phyloP scores from a whole-genome alignment of 2,888 invertebrate genomes.

The Dioctria linearis region DNA sequence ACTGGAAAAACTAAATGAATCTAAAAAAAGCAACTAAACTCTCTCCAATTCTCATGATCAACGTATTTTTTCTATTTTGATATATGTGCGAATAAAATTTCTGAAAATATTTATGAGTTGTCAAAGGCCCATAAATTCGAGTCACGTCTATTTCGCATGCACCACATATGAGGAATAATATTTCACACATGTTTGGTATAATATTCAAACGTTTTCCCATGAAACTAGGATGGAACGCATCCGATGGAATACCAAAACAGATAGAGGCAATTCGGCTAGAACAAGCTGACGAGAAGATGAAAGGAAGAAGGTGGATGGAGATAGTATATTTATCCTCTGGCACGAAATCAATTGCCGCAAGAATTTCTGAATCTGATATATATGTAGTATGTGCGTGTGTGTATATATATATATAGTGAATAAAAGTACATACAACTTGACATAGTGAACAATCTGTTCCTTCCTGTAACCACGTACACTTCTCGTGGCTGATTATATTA shows the following conservation, averaged over 20 bases:
- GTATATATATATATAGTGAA: not conserved
- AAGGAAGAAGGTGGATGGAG: not conserved
- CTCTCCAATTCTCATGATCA: too few relatives aligned
- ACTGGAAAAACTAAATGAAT: too few relatives aligned
- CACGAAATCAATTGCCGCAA: slow-evolving; percentile 13
- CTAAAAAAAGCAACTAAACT: too few relatives aligned
- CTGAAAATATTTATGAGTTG: slow-evolving; percentile 10
- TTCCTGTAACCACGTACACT: not conserved
- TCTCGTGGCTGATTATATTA: slow-evolving; percentile 1
- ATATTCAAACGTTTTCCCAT: slow-evolving; percentile 18
- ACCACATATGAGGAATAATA: slow-evolving; percentile 5
- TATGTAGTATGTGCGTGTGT: not conserved
- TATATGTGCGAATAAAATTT: not conserved
- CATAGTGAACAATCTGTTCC: not conserved
- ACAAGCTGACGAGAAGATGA: not conserved
- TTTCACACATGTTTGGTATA: slow-evolving; percentile 1
- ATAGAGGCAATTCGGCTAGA: slow-evolving; percentile 2
- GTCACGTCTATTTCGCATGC: slow-evolving; percentile 13
- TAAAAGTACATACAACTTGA: not conserved
- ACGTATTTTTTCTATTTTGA: not conserved
- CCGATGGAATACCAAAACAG: not conserved
- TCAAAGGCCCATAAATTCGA: slow-evolving; percentile 6
- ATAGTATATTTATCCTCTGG: not conserved
- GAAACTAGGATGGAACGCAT: not conserved
- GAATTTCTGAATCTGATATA: slow-evolving; percentile 8